Base-by-base conservation (phyloP, 2,888 invertebrate genomes). In the Metacarcinus magister region DNA sequence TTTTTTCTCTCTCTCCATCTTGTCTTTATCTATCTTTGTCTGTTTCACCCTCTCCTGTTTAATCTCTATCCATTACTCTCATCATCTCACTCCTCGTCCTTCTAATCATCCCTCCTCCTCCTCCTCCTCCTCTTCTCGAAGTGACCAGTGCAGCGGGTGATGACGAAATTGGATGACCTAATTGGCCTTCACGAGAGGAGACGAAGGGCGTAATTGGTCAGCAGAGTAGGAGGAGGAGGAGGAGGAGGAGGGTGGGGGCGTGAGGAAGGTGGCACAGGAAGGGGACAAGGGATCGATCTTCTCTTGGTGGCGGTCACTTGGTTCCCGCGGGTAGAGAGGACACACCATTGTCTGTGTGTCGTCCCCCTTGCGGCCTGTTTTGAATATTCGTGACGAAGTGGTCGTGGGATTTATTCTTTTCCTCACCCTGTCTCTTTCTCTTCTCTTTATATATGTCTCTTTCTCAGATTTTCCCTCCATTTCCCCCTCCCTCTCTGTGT, bases 151-250 rank as follows among this genome's bases (percentile, higher is more conserved):
- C 87, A 87, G 87, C 87, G 87, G 87, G 87, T 87, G 87, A 87
- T 87, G 87, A 87, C 87, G 87, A 87, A 87, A 87, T 87, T 87
- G 87, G 87, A 87, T 87, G 87, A 87, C 87, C 87, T 87, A 87
- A 87, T 87, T 87, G 87, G 87, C 87, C 87, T 87, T 87, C 87
- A 87, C n/a, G 87, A 87, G 87, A 87, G 87, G 87, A 87, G 87
- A 39, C 87, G 87, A 87, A 87, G 87, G 87, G 87, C 87, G 87
- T 87, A 87, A 87, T 87, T 87, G 87, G 87, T 87, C 87, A 87
- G 87, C 39, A 39, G 87, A 87, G 87, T 32, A 87, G 39, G 87
- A 39, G 87, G 87, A 87, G 87, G 67, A 67, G 67, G 67, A 67
- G 67, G 67, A 67, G 16, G 67, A 67, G 67, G 67, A 67, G n/a